Conservation (phyloP, 2,113 vertebrate species). For the Machaerirhynchus nigripectus region DNA sequence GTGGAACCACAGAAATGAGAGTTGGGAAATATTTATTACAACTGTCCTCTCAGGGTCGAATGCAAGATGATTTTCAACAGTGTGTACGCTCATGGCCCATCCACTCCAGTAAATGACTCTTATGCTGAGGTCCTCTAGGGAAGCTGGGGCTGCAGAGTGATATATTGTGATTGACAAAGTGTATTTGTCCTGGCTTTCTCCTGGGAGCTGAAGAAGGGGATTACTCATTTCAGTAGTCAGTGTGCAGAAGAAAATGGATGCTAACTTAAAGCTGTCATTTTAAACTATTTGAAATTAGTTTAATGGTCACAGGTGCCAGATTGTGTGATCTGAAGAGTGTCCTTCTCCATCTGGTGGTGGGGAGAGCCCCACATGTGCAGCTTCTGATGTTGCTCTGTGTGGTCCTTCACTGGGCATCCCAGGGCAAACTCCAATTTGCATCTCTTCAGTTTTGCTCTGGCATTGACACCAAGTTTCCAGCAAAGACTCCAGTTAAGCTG, state of each 20-base stretch:
- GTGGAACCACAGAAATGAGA: neutral
- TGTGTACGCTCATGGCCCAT: neutral
- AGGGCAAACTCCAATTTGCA: neutral
- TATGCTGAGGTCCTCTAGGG: neutral
- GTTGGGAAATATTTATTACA: neutral
- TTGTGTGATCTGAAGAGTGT: neutral
- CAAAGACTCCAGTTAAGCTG: neutral
- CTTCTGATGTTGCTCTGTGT: neutral
- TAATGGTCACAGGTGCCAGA: neutral
- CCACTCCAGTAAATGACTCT: neutral
- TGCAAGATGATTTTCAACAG: neutral
- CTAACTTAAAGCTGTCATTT: neutral
- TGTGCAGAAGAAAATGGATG: neutral
- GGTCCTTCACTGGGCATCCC: neutral
- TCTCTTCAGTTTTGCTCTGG: neutral
- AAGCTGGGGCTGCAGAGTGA: neutral
- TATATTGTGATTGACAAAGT: neutral
- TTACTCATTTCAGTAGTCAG: neutral
- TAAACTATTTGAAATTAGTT: neutral
- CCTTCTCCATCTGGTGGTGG: neutral
- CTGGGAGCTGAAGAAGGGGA: neutral
- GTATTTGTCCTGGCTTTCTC: neutral
- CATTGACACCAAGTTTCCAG: neutral
- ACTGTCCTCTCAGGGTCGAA: neutral
- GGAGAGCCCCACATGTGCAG: neutral